Base-by-base conservation (phyloP, 2,888 invertebrate genomes). In the Uropetala carovei region DNA sequence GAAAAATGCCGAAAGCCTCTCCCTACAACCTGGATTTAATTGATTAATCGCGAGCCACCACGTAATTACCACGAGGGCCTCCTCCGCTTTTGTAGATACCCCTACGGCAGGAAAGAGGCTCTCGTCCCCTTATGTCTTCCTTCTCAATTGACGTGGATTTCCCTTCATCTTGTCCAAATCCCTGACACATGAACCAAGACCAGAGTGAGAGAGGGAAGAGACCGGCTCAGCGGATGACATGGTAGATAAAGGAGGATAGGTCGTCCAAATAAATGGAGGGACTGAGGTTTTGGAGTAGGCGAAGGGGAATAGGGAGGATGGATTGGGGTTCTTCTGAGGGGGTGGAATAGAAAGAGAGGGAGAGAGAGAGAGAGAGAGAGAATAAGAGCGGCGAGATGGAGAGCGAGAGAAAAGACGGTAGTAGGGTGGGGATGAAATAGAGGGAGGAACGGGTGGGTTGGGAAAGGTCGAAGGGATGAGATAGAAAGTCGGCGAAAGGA, bases 151-250 rank as follows among this genome's bases (percentile, higher is more conserved):
- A 75, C 75, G 75, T 75, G 75, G 75, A 75, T 75, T 75, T 75
- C 75, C 75, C 75, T 75, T 75, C 75, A 75, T 75, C 75, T 75
- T 75, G 75, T 75, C 75, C 75, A 75, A 75, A 75, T 75, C 75
- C 75, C 75, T 75, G 75, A 75, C 75, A 75, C 75, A 75, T 27
- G 75, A 75, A 75, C 75, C 75, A 75, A 75, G 75, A 75, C 75
- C 75, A 75, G 27, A 75, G 22, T 13, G 75, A n/a, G n/a, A 68
- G 68, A 75, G 75, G 22, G 27, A 75, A 27, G 75, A n/a, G n/a
- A 68, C n/a, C 22, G 75, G 75, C 75, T 75, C 75, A 75, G 75
- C 11, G 75, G 75, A 75, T 75, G 75, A 75, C 75, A 75, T 75
- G 75, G 75, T 75, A 75, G 75, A 75, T 75, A 75, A 75, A 75